Percentiles rank a stretch among this genome's conserved stretches.
phyloP scores from a whole-genome alignment of 2,888 invertebrate species.

The Watsonalla cultraria region DNA sequence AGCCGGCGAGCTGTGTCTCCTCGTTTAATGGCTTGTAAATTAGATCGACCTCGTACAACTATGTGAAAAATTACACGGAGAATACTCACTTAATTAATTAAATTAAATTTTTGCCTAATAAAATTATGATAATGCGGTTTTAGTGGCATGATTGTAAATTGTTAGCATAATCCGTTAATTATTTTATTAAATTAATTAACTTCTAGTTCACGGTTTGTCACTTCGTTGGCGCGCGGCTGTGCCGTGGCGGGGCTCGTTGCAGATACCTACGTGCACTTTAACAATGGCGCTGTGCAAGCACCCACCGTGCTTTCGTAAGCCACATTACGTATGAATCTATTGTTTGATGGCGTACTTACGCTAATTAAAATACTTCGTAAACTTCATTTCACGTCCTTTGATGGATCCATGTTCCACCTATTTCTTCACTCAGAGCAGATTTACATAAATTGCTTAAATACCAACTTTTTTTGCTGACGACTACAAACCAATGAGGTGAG shows the following conservation, averaged over 20 bases:
- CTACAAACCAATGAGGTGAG: too few relatives aligned
- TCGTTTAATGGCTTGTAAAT: constrained; percentile 7
- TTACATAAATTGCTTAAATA: too few relatives aligned
- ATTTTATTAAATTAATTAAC: constrained; percentile 15
- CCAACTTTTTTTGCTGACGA: too few relatives aligned
- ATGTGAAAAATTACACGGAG: constrained; percentile 6
- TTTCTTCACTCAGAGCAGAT: too few relatives aligned
- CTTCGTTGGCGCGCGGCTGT: constrained; percentile 7
- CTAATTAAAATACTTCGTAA: too few relatives aligned
- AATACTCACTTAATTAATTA: constrained; percentile 6
- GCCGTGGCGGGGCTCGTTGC: background rate
- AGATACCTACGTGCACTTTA: background rate
- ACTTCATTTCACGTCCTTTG: too few relatives aligned
- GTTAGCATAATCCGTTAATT: constrained; percentile 24
- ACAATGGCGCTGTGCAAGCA: background rate
- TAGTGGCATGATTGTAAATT: constrained; percentile 9
- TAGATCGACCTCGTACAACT: constrained; percentile 1
- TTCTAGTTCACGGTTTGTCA: constrained; percentile 24
- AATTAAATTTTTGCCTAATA: constrained; percentile 9
- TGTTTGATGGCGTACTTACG: too few relatives aligned
- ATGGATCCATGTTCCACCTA: too few relatives aligned
- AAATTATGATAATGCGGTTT: constrained; percentile 16
- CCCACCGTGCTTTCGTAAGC: background rate
- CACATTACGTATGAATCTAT: too few relatives aligned
- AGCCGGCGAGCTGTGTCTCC: background rate